Evolutionary conservation across 2,113 vertebrate species (phyloP).

Genomic region (Progne subis): DNA sequence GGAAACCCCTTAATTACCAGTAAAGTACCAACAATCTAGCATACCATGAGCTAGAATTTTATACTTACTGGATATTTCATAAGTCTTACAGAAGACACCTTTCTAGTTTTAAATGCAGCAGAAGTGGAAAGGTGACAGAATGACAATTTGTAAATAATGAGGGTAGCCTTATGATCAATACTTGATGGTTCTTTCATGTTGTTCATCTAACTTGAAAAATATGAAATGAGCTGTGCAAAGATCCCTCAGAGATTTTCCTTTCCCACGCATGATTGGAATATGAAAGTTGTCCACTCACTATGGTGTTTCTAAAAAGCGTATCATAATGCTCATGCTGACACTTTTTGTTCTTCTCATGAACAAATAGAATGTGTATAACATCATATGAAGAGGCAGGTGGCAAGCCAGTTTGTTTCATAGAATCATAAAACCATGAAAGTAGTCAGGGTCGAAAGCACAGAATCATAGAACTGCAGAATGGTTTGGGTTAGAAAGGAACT

Average conservation of each 20-base stretch:
- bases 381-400: neutral
- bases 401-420: neutral
- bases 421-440: neutral
- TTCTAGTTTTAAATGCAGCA: neutral
- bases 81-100: neutral
- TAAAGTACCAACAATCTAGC: neutral
- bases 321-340: neutral
- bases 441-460: neutral
- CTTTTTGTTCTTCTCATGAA: neutral
- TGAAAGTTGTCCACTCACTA: neutral
- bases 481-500: neutral
- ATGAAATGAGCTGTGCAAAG: neutral
- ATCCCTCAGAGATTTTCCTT: neutral
- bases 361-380: neutral
- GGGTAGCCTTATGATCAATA: neutral
- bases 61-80: neutral
- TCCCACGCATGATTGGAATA: neutral
- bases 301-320: neutral
- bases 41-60: neutral
- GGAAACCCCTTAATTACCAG: neutral
- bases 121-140: neutral
- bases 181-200: neutral
- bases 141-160: neutral
- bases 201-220: neutral
- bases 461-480: neutral